Evolutionary conservation across 2,113 vertebrate genomes (phyloP).

Genomic region (Heteronetta atricapilla): DNA sequence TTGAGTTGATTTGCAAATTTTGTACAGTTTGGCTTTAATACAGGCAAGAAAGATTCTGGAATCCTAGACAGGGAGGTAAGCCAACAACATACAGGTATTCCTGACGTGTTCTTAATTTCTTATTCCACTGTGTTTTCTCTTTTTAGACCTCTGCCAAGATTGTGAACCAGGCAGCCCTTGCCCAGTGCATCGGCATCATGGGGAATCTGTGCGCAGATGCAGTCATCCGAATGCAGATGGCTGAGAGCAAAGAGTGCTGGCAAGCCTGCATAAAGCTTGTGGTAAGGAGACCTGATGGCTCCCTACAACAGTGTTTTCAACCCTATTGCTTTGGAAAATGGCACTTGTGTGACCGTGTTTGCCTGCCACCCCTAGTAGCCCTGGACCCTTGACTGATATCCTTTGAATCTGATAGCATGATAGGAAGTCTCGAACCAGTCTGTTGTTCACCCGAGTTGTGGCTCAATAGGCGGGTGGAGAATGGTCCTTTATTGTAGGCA

Average conservation of each 20-base stretch:
- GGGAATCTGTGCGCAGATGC: constrained; percentile 76
- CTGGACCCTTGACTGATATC: not conserved
- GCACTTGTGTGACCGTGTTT: not conserved
- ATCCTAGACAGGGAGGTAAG: too few relatives aligned
- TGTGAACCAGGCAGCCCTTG: constrained; percentile 61
- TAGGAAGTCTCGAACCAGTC: not conserved
- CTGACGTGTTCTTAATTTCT: not conserved
- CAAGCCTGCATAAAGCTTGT: constrained; percentile 75
- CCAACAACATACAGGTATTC: too few relatives aligned
- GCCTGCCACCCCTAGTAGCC: not conserved
- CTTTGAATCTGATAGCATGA: too few relatives aligned
- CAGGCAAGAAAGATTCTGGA: not conserved
- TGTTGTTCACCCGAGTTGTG: fast-evolving
- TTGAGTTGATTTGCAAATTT: fast-evolving
- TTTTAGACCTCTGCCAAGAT: constrained; percentile 63
- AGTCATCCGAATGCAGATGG: constrained; percentile 65
- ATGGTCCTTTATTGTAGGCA: too few relatives aligned
- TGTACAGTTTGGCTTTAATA: not conserved
- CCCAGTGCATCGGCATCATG: constrained; percentile 68
- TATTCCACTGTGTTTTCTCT: not conserved
- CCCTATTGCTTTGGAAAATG: not conserved
- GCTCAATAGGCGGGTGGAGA: fast-evolving
- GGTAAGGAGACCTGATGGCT: constrained; percentile 63
- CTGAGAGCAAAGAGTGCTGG: constrained; percentile 76
- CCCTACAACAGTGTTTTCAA: not conserved